phyloP scores from a whole-genome alignment of 2,113 vertebrate genomes.

The Coptodon rendalli region DNA sequence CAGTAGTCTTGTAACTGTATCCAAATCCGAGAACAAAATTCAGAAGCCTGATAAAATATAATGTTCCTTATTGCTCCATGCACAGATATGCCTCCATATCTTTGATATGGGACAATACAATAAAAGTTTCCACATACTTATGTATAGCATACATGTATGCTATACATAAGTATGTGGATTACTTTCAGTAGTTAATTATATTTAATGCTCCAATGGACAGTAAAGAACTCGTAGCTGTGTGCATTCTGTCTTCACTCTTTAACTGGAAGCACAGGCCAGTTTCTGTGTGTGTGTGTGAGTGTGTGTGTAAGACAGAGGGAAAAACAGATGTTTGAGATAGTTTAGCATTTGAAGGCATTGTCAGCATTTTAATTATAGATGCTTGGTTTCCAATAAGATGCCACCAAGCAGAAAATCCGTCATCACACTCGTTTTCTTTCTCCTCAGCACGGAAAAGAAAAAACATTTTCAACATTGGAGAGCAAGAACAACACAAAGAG shows the following conservation, averaged over 20 bases:
- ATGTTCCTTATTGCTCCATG: not conserved
- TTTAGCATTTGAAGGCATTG: conserved; percentile 8
- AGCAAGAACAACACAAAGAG: not conserved
- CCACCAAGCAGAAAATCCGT: conserved; percentile 29
- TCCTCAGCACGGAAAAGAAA: not conserved
- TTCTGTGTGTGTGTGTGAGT: not conserved
- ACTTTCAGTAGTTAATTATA: not conserved
- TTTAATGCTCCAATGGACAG: not conserved
- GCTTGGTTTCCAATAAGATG: conserved; percentile 16
- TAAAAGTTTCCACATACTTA: not conserved
- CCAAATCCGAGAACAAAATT: not conserved
- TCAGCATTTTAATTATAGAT: conserved; percentile 6
- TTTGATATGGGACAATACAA: not conserved
- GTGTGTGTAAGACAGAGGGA: not conserved
- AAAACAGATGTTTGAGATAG: not conserved
- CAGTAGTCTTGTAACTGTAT: not conserved
- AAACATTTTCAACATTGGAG: not conserved
- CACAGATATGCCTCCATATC: not conserved
- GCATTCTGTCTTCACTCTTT: not conserved
- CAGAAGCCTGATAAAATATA: not conserved
- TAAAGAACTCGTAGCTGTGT: not conserved
- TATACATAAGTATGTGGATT: not conserved
- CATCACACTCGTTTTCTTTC: not conserved
- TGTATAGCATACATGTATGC: not conserved
- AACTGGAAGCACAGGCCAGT: not conserved